Evolutionary conservation across 2,888 invertebrate genomes (phyloP), one percentile per base, ranked within the genome.

Genomic region (Drosophila emarginata): DNA sequence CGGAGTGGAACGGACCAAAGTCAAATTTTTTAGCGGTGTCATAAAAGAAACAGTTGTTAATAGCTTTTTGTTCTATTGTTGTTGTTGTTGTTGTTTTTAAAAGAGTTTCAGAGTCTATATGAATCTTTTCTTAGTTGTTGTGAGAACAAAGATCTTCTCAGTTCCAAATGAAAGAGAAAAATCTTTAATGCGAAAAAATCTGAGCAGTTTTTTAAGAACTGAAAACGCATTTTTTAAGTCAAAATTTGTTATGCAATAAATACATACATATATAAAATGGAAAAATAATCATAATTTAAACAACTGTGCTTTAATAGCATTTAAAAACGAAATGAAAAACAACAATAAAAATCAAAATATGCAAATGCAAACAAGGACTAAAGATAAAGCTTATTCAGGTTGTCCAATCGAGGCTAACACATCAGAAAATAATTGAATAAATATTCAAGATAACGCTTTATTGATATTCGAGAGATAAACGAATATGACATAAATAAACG

Each of bases 31-130:
- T 80, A 81, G 86, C 81, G 81, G 86, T 85, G 70, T 67, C 65
- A 80, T 71, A 77, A 79, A 82, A 80, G 72, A 85, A 82, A 81
- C 81, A 76, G 81, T 85, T 78, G 63, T 85, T 81, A 82, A 81
- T 82, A 74, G 80, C 67, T 58, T 63, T 59, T 68, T 67, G 45
- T 64, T 61, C 62, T 54, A 51, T 36, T 61, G 59, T 37, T 53
- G 51, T 28, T 18, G 6, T n/a, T 39, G n/a, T 45, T 54, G 32
- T 12, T 26, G 18, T 36, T 36, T 36, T 59, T 28, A 23, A 23
- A 23, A 86, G 76, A 76, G 66, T 58, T 73, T 80, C 83, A 86
- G 9, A 18, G 40, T 45, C 9, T 45, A 3, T 15, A 18, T 45
- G 15, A 11, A 45, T 15, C 40, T 45, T 45, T 45, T 21, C 14